Evolutionary conservation across 2,797 vertebrate genomes (phyloP), one percentile per base, ranked within the genome.

Genomic region (Streptopelia turtur): DNA sequence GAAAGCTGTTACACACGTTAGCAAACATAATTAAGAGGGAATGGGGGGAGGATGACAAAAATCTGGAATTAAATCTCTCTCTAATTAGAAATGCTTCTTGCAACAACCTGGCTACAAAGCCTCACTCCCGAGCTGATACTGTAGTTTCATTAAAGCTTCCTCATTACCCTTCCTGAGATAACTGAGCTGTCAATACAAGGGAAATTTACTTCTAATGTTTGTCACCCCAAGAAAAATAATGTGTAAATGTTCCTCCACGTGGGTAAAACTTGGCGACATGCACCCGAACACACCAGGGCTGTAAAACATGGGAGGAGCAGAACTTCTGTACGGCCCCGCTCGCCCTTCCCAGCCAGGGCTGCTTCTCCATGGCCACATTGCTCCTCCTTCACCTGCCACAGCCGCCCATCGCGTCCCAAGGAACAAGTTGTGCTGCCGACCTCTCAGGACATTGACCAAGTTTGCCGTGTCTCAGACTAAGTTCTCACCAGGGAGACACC

Each of bases 101-200:
- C 31, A 3, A 75, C 74, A 84, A 60, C 60, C 37, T 50, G 75
- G 83, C 81, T 77, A 49, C 12, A 45, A 28, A 82, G 30, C 28
- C 27, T 64, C 81, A 18, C 31, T 69, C 92, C 27, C 47, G 25
- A 22, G 85, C 76, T 72, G 95, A 90, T 24, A 59, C 76, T 66
- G 65, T 11, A 33, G 70, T 27, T 94, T 93, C 96, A 94, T 94
- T 96, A 95, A 90, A 90, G 28, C 80, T 71, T 52, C 68, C 80
- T 94, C 85, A 15, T 86, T 84, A 82, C 10, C 87, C 74, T 91
- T 16, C 53, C 90, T 0, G 5, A 86, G 94, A 90, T 53, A 94
- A 83, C 61, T 3, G 2, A 90, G 70, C 56, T 84, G 80, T 15
- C 85, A 59, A 63, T 22, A n/a, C 1, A 0, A 50, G 35, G 43